A percentile compares a stretch with the other conserved stretches of the same genome.
Conservation (phyloP, 2,888 invertebrate genomes). For the Lithophane ornitopus region DNA sequence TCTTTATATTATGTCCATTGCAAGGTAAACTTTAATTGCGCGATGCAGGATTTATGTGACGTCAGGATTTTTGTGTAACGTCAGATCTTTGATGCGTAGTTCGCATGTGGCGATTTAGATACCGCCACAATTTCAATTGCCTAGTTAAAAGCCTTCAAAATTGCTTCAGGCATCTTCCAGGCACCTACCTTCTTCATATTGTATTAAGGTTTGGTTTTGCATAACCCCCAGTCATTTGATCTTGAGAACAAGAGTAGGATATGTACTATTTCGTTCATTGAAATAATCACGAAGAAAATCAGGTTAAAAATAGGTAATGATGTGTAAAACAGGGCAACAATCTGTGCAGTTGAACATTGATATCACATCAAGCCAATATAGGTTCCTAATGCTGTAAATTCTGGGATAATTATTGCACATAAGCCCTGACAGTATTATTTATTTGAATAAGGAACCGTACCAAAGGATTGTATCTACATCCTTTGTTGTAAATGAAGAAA, state of each 20-base stretch:
- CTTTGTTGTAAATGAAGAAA: constrained; percentile 1
- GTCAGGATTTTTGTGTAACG: no score
- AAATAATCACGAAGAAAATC: not conserved
- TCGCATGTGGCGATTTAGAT: no score
- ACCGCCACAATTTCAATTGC: not conserved
- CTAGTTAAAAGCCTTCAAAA: not conserved
- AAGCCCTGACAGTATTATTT: not conserved
- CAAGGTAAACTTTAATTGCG: no score
- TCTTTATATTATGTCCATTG: no score
- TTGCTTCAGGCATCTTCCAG: not conserved
- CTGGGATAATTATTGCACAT: not conserved
- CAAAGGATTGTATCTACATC: not conserved
- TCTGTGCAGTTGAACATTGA: not conserved
- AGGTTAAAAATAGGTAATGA: not conserved
- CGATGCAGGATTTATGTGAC: no score
- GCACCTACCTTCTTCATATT: no score
- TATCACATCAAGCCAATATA: not conserved
- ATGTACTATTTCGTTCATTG: no score
- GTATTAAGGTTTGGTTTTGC: not conserved
- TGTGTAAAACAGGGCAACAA: not conserved
- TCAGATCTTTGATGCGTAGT: no score
- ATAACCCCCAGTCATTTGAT: not conserved
- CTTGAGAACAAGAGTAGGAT: not conserved
- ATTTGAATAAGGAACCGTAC: not conserved
- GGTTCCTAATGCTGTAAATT: not conserved